Conservation (phyloP, 2,797 vertebrate species). For the Sciaenops ocellatus region DNA sequence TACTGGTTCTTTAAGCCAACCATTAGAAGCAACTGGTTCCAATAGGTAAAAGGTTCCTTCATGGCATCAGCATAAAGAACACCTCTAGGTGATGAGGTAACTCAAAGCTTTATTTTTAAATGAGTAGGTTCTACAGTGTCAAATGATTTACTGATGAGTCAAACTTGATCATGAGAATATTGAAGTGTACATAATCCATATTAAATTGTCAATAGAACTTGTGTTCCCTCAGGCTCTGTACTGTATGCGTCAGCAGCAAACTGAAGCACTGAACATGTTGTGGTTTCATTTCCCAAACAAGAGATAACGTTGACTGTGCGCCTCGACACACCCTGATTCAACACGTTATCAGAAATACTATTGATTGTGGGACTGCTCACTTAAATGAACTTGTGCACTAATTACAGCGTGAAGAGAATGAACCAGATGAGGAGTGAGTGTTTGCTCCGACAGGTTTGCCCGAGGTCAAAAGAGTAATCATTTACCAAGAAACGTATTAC, state of each 20-base stretch:
- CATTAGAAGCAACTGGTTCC: too few relatives aligned
- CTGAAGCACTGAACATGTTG: background rate
- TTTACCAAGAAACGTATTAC: constrained; percentile 56
- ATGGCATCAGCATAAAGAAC: too few relatives aligned
- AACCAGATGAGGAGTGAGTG: background rate
- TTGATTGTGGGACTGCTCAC: background rate
- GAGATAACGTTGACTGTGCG: background rate
- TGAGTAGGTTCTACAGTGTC: too few relatives aligned
- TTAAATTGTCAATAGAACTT: constrained; percentile 24
- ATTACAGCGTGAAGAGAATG: background rate
- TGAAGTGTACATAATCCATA: background rate
- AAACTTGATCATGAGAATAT: background rate
- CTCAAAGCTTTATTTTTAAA: too few relatives aligned
- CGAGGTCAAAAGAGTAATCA: constrained; percentile 37
- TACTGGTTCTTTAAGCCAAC: too few relatives aligned
- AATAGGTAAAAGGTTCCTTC: too few relatives aligned
- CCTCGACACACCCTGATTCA: background rate
- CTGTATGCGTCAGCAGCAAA: background rate
- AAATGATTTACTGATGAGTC: constrained; percentile 28
- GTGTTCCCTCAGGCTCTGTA: background rate
- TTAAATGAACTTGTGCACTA: background rate
- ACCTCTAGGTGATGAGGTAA: too few relatives aligned
- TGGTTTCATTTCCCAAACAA: background rate
- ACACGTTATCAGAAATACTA: too few relatives aligned
- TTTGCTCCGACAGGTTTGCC: constrained; percentile 10